Evolutionary conservation across 1,140 invertebrate genomes (phyloP).

Genomic region (Cotesia typhae): DNA sequence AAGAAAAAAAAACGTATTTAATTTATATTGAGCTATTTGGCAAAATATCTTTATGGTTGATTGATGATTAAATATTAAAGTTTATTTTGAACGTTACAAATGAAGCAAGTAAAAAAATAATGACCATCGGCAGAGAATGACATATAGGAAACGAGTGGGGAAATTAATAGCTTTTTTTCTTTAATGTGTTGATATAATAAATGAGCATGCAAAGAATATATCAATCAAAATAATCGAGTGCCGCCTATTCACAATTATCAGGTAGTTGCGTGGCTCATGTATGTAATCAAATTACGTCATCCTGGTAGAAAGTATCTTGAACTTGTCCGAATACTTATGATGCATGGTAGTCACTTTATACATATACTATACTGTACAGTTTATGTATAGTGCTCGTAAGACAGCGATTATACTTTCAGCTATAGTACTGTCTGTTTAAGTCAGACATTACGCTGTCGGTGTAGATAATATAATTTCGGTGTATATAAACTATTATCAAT

Average conservation of each 20-base stretch:
- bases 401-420: no score
- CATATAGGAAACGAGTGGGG: background rate
- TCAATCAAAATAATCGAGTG: conserved; percentile 32
- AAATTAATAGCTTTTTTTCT: conserved; percentile 14
- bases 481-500: no score
- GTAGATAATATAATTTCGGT: no score
- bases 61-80: background rate
- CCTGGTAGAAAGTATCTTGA: conserved; percentile 7
- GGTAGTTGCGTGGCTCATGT: background rate
- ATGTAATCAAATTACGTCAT: conserved; percentile 11
- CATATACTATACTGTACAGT: background rate
- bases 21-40: no score
- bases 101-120: no score
- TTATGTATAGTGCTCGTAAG: no score
- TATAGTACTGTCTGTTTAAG: no score
- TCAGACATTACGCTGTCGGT: no score
- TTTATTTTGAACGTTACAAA: background rate
- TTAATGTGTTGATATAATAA: conserved; percentile 28
- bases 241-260: conserved; percentile 17
- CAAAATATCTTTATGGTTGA: conserved; percentile 1
- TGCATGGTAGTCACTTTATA: background rate
- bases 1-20: no score
- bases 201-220: conserved; percentile 18
- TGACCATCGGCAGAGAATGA: background rate
- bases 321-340: no score